Conservation (phyloP, 2,888 invertebrate species). For the Erynnis tages region DNA sequence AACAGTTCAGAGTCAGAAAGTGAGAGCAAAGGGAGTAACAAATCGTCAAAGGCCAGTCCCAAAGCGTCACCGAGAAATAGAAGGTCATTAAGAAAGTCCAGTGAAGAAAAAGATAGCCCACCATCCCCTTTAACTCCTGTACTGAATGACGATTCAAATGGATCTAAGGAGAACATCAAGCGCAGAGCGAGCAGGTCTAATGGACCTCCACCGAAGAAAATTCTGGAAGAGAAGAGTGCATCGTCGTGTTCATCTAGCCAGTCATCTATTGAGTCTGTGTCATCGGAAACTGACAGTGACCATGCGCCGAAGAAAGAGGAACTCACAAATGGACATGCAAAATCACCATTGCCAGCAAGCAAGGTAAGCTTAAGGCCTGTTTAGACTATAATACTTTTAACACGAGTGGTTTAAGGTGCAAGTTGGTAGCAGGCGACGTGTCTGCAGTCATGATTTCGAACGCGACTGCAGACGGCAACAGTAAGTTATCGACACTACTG, state of each 20-base stretch:
- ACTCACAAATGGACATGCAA: slow-evolving; percentile 61
- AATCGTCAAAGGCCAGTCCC: slow-evolving; percentile 51
- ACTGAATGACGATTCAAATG: slow-evolving; percentile 61
- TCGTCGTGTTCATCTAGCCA: slow-evolving; percentile 74
- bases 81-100: slow-evolving; percentile 60
- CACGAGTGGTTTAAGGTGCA: too few relatives aligned
- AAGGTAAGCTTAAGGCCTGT: slow-evolving; percentile 55
- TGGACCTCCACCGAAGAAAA: slow-evolving; percentile 69
- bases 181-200: slow-evolving; percentile 58
- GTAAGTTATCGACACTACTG: too few relatives aligned
- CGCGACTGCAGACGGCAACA: too few relatives aligned
- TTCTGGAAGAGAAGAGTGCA: slow-evolving; percentile 64
- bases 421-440: too few relatives aligned
- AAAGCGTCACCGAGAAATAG: slow-evolving; percentile 59
- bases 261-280: slow-evolving; percentile 69
- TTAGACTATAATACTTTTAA: too few relatives aligned
- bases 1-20: slow-evolving; percentile 79
- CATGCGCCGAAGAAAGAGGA: slow-evolving; percentile 58
- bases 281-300: slow-evolving; percentile 71
- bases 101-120: slow-evolving; percentile 58
- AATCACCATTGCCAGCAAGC: slow-evolving; percentile 44
- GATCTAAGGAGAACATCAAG: slow-evolving; percentile 57
- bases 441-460: too few relatives aligned
- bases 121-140: slow-evolving; percentile 46
- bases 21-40: slow-evolving; percentile 55